Evolutionary conservation across 2,113 vertebrate species (phyloP).

Genomic region (Apeltes quadracus): DNA sequence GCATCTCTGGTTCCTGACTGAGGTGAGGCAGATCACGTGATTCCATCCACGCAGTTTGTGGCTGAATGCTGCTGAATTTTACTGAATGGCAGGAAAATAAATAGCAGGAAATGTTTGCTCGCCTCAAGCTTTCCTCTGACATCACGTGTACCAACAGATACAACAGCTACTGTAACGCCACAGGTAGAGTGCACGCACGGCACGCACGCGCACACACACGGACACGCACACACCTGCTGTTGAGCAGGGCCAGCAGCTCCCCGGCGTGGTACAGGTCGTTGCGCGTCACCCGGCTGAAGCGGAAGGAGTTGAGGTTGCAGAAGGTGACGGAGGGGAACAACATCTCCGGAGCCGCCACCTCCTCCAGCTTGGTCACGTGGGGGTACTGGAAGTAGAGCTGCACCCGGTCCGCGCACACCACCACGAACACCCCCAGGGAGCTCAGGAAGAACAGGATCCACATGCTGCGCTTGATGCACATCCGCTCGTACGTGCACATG

Average conservation of each 20-base stretch:
- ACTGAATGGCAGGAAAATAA: background rate
- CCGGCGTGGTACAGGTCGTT: conserved; percentile 98
- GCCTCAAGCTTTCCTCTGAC: background rate
- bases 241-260: conserved; percentile 95
- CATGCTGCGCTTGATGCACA: conserved; percentile 90
- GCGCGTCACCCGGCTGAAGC: conserved; percentile 95
- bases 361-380: conserved; percentile 97
- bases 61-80: conserved; percentile 2
- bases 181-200: background rate
- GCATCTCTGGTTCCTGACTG: conserved; percentile 11
- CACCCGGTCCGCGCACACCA: conserved; percentile 94
- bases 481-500: conserved; percentile 97
- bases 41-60: conserved; percentile 1
- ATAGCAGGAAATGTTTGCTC: background rate
- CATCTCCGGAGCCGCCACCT: conserved; percentile 88
- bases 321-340: conserved; percentile 94
- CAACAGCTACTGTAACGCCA: background rate
- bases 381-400: conserved; percentile 98
- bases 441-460: conserved; percentile 96
- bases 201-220: conserved; percentile 75
- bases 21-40: conserved; percentile 27
- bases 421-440: conserved; percentile 88
- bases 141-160: conserved; percentile 11
- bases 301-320: conserved; percentile 99
- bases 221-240: conserved; percentile 88